Conservation (phyloP, 2,113 vertebrate species). For the Panthera tigris region DNA sequence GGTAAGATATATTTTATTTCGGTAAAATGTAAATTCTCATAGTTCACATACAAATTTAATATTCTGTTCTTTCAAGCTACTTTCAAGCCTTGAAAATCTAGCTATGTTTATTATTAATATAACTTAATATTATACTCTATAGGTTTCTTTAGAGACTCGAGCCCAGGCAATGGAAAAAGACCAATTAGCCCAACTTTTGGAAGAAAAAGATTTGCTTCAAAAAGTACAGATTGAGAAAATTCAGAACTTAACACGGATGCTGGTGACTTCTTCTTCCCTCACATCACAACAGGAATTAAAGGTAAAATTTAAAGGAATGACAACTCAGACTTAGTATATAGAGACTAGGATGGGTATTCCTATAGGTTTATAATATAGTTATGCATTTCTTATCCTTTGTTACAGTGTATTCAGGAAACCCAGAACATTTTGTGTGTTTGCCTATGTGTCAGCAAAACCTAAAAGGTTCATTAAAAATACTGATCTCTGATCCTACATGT, state of each 20-base stretch:
- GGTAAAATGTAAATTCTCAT: slow-evolving; percentile 8
- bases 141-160: slow-evolving; percentile 93
- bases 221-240: slow-evolving; percentile 93
- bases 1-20: background rate
- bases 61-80: background rate
- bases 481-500: background rate
- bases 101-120: background rate
- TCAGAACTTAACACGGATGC: slow-evolving; percentile 91
- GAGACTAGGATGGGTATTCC: background rate
- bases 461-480: background rate
- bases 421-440: background rate
- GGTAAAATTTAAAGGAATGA: slow-evolving; percentile 80
- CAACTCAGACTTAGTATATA: background rate
- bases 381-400: background rate
- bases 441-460: background rate
- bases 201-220: slow-evolving; percentile 95
- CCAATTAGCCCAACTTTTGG: slow-evolving; percentile 90
- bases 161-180: slow-evolving; percentile 93
- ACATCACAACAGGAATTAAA: slow-evolving; percentile 79
- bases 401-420: background rate
- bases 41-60: slow-evolving; percentile 10
- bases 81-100: slow-evolving; percentile 21
- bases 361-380: background rate
- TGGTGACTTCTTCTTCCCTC: slow-evolving; percentile 91
- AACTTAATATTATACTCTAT: background rate